A percentile compares a stretch with the other conserved stretches of the same genome.
phyloP scores from a whole-genome alignment of 2,888 invertebrate genomes.

The Drepanosiphum platanoidis region DNA sequence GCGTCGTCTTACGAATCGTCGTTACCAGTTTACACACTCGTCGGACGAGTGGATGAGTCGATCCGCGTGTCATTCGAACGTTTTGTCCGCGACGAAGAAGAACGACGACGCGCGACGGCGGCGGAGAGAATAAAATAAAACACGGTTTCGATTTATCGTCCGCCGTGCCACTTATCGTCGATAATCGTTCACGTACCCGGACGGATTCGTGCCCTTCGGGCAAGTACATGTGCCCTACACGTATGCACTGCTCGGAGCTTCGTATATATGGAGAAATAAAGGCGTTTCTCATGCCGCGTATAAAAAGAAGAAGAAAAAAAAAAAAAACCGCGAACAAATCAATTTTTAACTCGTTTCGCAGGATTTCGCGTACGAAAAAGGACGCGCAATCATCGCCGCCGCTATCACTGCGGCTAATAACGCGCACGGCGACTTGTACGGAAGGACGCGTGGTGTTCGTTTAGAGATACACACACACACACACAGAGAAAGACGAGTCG shows the following conservation, averaged over 20 bases:
- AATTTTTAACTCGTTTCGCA: slow-evolving; percentile 9
- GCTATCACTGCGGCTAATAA: neutral
- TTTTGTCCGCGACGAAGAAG: no score
- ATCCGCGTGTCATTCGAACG: no score
- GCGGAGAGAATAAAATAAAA: no score
- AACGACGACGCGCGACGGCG: no score
- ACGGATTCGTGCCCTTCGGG: neutral
- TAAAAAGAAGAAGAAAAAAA: neutral
- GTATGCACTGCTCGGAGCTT: neutral
- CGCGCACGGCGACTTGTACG: neutral
- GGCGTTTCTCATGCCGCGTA: neutral
- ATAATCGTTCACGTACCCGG: neutral
- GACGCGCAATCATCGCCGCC: neutral
- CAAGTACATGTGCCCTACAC: neutral
- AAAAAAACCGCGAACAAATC: neutral
- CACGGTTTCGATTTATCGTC: neutral
- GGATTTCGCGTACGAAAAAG: neutral
- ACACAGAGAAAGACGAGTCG: neutral
- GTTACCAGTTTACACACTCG: no score
- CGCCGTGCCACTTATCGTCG: neutral
- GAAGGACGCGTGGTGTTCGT: neutral
- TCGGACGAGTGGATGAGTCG: no score
- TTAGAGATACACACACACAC: neutral
- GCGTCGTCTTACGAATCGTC: no score
- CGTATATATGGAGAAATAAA: neutral